Base-by-base conservation (phyloP, 2,888 invertebrate species). In the Heliconius aoede region DNA sequence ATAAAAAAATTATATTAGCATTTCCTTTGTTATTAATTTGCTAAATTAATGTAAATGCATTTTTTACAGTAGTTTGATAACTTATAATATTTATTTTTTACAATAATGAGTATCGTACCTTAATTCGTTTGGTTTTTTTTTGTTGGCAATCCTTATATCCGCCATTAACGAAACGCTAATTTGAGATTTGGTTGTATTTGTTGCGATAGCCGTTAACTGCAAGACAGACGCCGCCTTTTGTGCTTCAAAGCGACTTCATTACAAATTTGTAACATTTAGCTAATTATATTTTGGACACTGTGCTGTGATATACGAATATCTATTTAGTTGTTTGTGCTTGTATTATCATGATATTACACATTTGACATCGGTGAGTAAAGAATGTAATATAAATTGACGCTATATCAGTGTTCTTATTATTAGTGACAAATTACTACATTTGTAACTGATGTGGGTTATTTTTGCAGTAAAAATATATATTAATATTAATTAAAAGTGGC, bases 341-440 rank as follows among this genome's bases (percentile, higher is more conserved):
- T 80, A 32, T 68, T 76, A 72, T 75, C 62, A 73, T 80, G 77
- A 76, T 28, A 76, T 65, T 67, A 76, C 75, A 79, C 79, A 83
- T 81, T 84, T 87, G 86, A 86, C 85, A 84, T 82, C 78, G 84
- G 86, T 85, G 76, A 84, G 86, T 85, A 71, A 60, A 60, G 9
- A 68, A 51, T 8, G 11, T 28, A 61, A n/a, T 55, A 24, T 13
- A 61, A 51, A 76, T 62, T 55, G 67, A 74, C 64, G 51, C 60
- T 71, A 30, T 67, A 36, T 62, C 64, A 55, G 55, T 32, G 58
- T 36, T 51, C 15, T 67, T 24, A 24, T 15, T 24, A 36, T 40
- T 36, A 18, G 40, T 40, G 36, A 40, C 15, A 60, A 36, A 36
- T 24, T 46, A 26, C 26, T 69, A 32, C n/a, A n/a, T 15, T 30